Evolutionary conservation across 2,113 vertebrate genomes (phyloP), one percentile per base, ranked within the genome.

Genomic region (Labrus mixtus): DNA sequence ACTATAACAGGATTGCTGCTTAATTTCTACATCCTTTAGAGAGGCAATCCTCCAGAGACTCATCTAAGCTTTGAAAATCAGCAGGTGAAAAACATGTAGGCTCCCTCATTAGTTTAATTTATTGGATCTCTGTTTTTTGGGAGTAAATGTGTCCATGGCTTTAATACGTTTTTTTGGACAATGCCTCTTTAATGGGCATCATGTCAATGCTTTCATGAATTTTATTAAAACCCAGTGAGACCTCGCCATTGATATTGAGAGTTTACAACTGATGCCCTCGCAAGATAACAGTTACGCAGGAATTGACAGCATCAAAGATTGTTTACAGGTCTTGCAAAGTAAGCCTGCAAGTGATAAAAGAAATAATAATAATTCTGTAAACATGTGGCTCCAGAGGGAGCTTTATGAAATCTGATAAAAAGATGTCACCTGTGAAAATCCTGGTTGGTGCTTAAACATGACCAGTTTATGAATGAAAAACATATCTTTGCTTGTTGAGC

Each of bases 11-110:
- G 59, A 74, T 61, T 41, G 50, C 51, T 53, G 63, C 43, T 16
- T 70, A 39, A 76, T 79, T 68, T 68, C 79, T 59, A 57, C 39
- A 75, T 80, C 55, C 23, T 22, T 8, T 56, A 53, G 67, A 62
- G 58, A 48, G 58, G 64, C 11, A 1, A 19, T 58, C 36, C 46
- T 19, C 23, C 3, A 8, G 48, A 67, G 56, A 54, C 69, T 58
- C 13, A 41, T 17, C 17, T 19, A 73, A 23, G 54, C 37, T 57
- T 51, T 73, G 39, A 66, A 51, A 78, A 70, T 74, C 65, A 53
- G 20, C 68, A 62, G 60, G 67, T 67, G 43, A 46, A 37, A 8
- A 51, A 46, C 22, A 33, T 16, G 15, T 55, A 1, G 9, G 8
- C 15, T n/a, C 36, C 37, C 41, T 50, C 17, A 1, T 68, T 60